Evolutionary conservation across 2,113 vertebrate genomes (phyloP).

Genomic region (Naja naja): DNA sequence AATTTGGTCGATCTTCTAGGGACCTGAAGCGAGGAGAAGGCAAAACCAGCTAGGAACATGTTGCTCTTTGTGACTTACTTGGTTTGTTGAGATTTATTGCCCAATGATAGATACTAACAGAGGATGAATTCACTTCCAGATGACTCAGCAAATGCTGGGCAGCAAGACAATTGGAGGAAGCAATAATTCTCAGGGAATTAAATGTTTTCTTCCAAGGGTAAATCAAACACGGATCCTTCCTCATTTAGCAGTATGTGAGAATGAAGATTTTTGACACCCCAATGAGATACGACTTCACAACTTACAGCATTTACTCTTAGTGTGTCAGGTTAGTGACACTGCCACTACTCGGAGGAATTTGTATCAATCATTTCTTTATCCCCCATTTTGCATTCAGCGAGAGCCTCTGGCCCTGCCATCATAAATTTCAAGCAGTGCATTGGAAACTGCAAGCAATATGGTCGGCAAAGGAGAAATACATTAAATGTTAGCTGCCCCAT

Average conservation of each 20-base stretch:
- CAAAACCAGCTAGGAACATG: background rate
- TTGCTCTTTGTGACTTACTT: background rate
- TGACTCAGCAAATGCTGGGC: background rate
- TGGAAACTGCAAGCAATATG: slow-evolving; percentile 24
- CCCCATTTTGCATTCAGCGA: background rate
- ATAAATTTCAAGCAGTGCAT: background rate
- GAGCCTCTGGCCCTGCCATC: background rate
- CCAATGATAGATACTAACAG: background rate
- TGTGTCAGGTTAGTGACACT: background rate
- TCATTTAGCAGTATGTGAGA: background rate
- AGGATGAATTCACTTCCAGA: background rate
- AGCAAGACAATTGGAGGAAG: background rate
- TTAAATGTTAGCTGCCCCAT: background rate
- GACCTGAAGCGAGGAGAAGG: too few relatives aligned
- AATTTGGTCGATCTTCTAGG: background rate
- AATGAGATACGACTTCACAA: background rate
- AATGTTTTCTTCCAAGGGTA: background rate
- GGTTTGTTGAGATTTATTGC: background rate
- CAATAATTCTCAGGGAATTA: background rate
- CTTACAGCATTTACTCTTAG: background rate
- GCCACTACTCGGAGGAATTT: slow-evolving; percentile 1
- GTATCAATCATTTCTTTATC: background rate
- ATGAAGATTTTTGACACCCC: fast-evolving
- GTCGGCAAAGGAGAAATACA: slow-evolving; percentile 25
- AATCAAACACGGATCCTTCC: background rate